Conservation (phyloP, 1,140 invertebrate genomes). For the Amyelois transitella region DNA sequence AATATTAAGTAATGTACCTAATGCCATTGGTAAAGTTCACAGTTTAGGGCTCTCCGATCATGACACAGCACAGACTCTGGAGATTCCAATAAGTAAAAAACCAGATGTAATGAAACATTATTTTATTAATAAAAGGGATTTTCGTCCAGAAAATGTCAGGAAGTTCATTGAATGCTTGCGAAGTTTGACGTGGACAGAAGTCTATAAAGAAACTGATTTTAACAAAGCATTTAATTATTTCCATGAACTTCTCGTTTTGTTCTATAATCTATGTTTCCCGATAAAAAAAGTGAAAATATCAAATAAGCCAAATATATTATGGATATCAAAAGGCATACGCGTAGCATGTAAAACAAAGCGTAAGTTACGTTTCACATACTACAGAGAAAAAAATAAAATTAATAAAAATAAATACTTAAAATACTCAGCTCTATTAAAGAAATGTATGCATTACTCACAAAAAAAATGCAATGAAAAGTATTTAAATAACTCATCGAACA, state of each 20-base stretch:
- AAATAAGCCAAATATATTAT: conserved; percentile 12
- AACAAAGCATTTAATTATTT: conserved; percentile 14
- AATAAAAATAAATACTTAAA: not conserved
- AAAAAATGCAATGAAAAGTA: not conserved
- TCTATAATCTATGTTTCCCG: conserved; percentile 8
- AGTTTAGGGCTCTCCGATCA: conserved; percentile 16
- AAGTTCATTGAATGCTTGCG: conserved; percentile 9
- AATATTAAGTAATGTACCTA: not conserved
- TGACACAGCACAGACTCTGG: conserved; percentile 7
- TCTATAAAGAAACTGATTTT: conserved; percentile 6
- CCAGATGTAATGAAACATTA: not conserved
- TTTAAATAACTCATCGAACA: not conserved
- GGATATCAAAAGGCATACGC: conserved; percentile 11
- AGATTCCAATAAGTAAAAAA: not conserved
- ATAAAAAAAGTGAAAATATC: conserved; percentile 2
- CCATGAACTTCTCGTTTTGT: conserved; percentile 8
- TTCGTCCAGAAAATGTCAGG: conserved; percentile 6
- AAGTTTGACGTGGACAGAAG: not conserved
- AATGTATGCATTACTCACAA: not conserved
- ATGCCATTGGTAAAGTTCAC: conserved; percentile 5
- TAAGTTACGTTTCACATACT: not conserved
- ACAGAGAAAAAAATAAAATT: not conserved
- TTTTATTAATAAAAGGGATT: conserved; percentile 3
- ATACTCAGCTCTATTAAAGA: not conserved
- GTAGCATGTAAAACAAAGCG: not conserved